Evolutionary conservation across 2,113 vertebrate genomes (phyloP).

Genomic region (Muscicapa adusta): DNA sequence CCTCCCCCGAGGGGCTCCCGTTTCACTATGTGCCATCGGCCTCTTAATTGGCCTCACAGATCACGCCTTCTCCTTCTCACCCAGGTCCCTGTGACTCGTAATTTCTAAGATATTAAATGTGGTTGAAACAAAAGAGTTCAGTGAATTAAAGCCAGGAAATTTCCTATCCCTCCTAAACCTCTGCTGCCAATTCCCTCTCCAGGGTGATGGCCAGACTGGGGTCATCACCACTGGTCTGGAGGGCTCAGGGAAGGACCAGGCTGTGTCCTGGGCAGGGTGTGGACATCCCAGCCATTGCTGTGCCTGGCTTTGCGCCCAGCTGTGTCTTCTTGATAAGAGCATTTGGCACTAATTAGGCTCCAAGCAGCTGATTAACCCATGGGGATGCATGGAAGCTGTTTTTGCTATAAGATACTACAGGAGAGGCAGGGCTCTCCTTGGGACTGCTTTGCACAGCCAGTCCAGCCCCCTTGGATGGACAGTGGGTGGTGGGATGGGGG

Average conservation of each 20-base stretch:
- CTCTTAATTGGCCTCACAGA: conserved; percentile 50
- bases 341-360: not conserved
- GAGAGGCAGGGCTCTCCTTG: not conserved
- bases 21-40: conserved; percentile 16
- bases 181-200: not conserved
- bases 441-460: not conserved
- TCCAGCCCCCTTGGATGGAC: not conserved
- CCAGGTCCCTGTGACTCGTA: not conserved
- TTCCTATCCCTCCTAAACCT: not conserved
- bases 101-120: conserved; percentile 68
- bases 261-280: not conserved
- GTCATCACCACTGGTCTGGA: not conserved
- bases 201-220: not conserved
- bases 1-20: conserved; percentile 21
- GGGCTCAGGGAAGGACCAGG: not conserved
- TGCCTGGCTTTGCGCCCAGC: not conserved
- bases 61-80: conserved; percentile 36
- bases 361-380: not conserved
- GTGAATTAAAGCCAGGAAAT: conserved; percentile 46
- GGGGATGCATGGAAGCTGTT: not conserved
- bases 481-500: not conserved
- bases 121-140: conserved; percentile 38
- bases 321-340: not conserved
- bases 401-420: not conserved
- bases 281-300: not conserved